Conservation (phyloP, 1,140 invertebrate species). For the Globodera rostochiensis region DNA sequence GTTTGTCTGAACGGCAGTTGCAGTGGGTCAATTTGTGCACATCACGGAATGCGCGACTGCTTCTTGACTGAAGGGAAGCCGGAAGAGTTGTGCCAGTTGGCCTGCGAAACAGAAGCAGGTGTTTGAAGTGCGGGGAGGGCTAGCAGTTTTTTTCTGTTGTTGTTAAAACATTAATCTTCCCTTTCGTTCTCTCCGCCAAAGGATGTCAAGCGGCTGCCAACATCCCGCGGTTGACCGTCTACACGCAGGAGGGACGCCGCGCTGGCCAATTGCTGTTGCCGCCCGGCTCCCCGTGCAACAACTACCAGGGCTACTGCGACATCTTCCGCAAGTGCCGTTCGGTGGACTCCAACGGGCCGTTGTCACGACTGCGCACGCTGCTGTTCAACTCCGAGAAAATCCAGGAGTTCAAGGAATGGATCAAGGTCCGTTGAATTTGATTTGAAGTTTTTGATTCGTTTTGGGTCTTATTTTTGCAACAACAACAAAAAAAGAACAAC, state of each 20-base stretch:
- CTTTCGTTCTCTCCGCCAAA: constrained; percentile 55
- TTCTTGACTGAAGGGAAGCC: constrained; percentile 90
- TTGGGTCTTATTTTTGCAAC: too few relatives aligned
- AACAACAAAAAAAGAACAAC: too few relatives aligned
- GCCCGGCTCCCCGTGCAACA: constrained; percentile 93
- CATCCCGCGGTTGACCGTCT: constrained; percentile 81
- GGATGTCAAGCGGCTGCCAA: constrained; percentile 79
- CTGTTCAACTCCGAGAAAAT: constrained; percentile 89
- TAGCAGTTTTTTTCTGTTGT: too few relatives aligned
- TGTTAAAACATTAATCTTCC: too few relatives aligned
- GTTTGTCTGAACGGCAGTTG: constrained; percentile 87
- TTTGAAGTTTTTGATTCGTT: not conserved
- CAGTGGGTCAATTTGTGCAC: constrained; percentile 88
- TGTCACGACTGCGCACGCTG: constrained; percentile 92
- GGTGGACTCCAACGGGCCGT: constrained; percentile 94
- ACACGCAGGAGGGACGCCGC: constrained; percentile 8
- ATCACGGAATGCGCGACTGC: constrained; percentile 90
- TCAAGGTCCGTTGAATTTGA: constrained; percentile 37
- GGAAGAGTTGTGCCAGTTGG: constrained; percentile 89
- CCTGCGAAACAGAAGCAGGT: constrained; percentile 83
- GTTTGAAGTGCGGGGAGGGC: not conserved
- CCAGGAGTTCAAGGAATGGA: constrained; percentile 59
- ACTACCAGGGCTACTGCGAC: constrained; percentile 94
- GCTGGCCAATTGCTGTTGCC: constrained; percentile 75
- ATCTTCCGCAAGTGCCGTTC: constrained; percentile 95